Conservation (phyloP, 2,888 invertebrate species). For the Polyommatus icarus region DNA sequence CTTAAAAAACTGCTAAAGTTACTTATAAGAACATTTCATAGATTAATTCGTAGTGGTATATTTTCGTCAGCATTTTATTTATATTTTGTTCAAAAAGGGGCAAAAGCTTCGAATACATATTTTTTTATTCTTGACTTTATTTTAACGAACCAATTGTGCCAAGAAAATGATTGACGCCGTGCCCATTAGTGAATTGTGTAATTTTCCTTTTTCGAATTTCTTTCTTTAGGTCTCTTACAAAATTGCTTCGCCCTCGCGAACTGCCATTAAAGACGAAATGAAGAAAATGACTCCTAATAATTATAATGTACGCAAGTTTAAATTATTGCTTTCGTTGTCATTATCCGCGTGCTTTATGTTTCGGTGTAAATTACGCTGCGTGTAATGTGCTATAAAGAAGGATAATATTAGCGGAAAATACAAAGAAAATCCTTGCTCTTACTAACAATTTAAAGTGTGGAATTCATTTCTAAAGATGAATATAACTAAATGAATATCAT, state of each 20-base stretch:
- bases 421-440: not conserved
- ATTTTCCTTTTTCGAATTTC: slow-evolving; percentile 76
- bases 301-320: slow-evolving; percentile 40
- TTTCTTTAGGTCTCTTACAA: slow-evolving; percentile 66
- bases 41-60: not conserved
- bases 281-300: slow-evolving; percentile 59
- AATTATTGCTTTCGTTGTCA: slow-evolving; percentile 24
- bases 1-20: too few relatives aligned
- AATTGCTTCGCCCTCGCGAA: slow-evolving; percentile 70
- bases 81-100: not conserved
- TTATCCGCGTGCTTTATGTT: slow-evolving; percentile 3
- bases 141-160: slow-evolving; percentile 54
- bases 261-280: slow-evolving; percentile 65
- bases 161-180: slow-evolving; percentile 66
- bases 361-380: not conserved
- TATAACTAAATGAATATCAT: not conserved
- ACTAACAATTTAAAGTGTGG: not conserved
- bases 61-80: not conserved
- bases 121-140: slow-evolving; percentile 18
- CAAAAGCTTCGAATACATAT: not conserved
- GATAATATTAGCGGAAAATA: not conserved
- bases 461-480: not conserved
- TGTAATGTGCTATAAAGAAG: not conserved
- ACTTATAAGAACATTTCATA: too few relatives aligned
- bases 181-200: slow-evolving; percentile 76